These are phyloP conservation scores for Scaptomyza tumidula DNA, from an alignment of 2,888 invertebrate genomes.

Conservation along the genomic window DNA sequence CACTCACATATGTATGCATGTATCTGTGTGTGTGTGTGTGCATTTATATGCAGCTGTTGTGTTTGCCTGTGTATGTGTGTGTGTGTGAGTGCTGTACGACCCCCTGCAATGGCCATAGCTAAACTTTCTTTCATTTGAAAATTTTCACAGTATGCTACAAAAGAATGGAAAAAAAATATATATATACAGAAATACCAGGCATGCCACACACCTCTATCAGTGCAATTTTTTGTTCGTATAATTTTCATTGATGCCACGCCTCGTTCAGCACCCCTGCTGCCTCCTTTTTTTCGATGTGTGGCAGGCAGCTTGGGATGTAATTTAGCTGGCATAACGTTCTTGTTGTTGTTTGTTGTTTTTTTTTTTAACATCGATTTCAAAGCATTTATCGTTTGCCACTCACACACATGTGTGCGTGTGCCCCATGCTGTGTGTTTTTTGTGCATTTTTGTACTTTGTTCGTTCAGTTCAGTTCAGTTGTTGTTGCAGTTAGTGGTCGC, in stretches of 20 bases:
- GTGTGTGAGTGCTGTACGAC: conserved; percentile 14
- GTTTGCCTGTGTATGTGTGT: conserved; percentile 3
- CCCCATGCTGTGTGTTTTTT: conserved; percentile 1
- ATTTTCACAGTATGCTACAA: conserved; percentile 22
- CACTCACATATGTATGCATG: conserved; percentile 13
- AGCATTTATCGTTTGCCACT: conserved; percentile 43
- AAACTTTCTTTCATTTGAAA: conserved; percentile 50
- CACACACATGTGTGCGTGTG: conserved; percentile 4
- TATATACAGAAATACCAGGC: background rate
- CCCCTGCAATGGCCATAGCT: conserved; percentile 24
- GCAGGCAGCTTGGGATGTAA: conserved; percentile 16
- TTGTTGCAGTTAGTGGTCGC: conserved; percentile 3
- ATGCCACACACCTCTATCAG: conserved; percentile 24
- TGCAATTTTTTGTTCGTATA: conserved; percentile 19
- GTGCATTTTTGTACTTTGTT: conserved; percentile 10
- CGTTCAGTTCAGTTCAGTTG: background rate
- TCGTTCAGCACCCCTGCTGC: background rate
- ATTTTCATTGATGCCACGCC: conserved; percentile 32
- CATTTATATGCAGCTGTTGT: conserved; percentile 59
- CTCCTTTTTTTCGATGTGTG: background rate
- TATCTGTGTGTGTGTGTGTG: conserved; percentile 14
- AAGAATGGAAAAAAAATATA: background rate
- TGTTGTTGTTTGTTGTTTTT: background rate
- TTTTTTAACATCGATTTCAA: conserved; percentile 51
- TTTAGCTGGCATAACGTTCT: conserved; percentile 24